Evolutionary conservation across 64 coral and sea anemone species (phyloP), one percentile per base, ranked within the genome.

Genomic region (Orbicella faveolata): DNA sequence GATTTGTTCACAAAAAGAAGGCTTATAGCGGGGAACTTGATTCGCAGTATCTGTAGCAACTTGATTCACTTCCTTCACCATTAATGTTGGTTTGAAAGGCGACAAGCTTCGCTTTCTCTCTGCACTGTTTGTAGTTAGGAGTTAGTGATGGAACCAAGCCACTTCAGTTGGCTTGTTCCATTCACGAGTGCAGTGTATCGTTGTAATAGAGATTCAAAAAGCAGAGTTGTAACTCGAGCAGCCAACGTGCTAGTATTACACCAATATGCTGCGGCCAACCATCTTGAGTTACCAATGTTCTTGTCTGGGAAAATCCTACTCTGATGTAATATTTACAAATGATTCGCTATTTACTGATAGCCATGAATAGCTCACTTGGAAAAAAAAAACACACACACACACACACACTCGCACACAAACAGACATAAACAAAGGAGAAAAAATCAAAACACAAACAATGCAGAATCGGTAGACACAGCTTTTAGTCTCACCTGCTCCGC

Each of bases 401-500:
- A 30, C 30, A 30, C 30, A 30, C 30, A 30, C 30, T 0, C 30
- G 0, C 30, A 30, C 30, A 30, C 30, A 44, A 18, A 67, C 16
- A 67, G 64, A n/a, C 23, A 26, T 23, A 11, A 9, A 62, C 30
- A 6, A 34, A 7, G 18, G 51, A 19, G 4, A 53, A 9, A n/a
- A 66, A 72, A 52, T 20, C 17, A 55, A 30, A 41, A 37, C 54
- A 62, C 9, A 23, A 79, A 4, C 21, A 0, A 36, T 14, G 20
- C 11, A 3, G 44, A n/a, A 48, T 20, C 11, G 0, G 11, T 6
- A 36, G 21, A 52, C 2, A 39, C 21, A 64, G 17, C 2, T 6
- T 6, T 9, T 41, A 36, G 34, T 41, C 54, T 19, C 23, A 96
- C 94, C 94, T 87, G 79, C 62, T 99, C 97, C 6, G 94, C 97